Percentiles rank a stretch among this genome's conserved stretches.
Conservation (phyloP, 2,797 vertebrate species). For the Valencia hispanica region DNA sequence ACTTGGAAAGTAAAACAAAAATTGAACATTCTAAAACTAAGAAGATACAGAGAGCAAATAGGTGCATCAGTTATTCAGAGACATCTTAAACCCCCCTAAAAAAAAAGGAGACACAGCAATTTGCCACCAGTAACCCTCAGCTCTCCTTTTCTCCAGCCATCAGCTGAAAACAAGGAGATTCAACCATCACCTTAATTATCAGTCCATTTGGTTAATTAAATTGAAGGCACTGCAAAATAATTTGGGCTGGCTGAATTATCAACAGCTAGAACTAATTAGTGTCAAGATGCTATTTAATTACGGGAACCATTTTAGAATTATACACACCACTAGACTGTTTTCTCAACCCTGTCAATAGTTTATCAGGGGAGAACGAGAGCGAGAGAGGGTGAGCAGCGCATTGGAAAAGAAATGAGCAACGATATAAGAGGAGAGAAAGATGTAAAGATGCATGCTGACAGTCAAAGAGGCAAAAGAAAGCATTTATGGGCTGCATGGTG, state of each 20-base stretch:
- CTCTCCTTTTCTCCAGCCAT: not conserved
- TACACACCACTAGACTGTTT: slow-evolving; percentile 68
- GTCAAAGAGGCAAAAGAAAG: slow-evolving; percentile 8
- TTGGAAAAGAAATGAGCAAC: not conserved
- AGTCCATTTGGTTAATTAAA: slow-evolving; percentile 75
- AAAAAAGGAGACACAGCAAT: not conserved
- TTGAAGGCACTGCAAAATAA: slow-evolving; percentile 58
- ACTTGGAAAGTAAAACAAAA: not conserved
- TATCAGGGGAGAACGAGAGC: slow-evolving; percentile 11
- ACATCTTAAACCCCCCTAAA: not conserved
- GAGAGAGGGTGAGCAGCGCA: not conserved
- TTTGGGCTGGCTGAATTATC: slow-evolving; percentile 65
- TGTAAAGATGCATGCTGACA: slow-evolving; percentile 3
- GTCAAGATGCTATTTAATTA: slow-evolving; percentile 75
- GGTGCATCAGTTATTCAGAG: not conserved
- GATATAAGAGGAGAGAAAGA: slow-evolving; percentile 8
- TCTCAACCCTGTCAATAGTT: slow-evolving; percentile 44
- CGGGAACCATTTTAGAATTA: slow-evolving; percentile 70
- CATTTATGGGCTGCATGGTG: not conserved
- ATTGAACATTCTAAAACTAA: not conserved
- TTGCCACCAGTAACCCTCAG: not conserved
- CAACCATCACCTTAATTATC: slow-evolving; percentile 62
- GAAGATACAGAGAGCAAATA: not conserved
- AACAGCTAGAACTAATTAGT: slow-evolving; percentile 78
- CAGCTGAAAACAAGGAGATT: slow-evolving; percentile 14